phyloP scores from a whole-genome alignment of 2,797 vertebrate genomes.

The Menidia menidia region DNA sequence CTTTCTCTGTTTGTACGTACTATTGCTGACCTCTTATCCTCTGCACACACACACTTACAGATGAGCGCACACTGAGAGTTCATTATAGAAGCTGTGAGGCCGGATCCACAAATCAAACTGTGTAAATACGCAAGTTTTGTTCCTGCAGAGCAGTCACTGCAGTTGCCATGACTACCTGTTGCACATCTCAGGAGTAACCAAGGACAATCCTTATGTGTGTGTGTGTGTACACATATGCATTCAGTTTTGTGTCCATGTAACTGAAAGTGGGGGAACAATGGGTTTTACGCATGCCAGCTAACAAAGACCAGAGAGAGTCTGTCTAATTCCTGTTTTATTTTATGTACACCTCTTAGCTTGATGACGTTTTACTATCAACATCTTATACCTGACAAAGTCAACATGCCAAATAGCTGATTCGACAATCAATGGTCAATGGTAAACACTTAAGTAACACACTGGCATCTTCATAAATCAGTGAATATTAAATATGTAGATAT shows the following conservation, averaged over 20 bases:
- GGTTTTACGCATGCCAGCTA: constrained; percentile 31
- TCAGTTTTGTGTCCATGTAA: constrained; percentile 26
- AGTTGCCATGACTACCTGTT: constrained; percentile 69
- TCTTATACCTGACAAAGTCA: constrained; percentile 20
- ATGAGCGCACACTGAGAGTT: constrained; percentile 6
- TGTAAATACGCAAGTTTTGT: constrained; percentile 73
- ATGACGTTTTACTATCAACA: constrained; percentile 16
- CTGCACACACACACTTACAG: background rate
- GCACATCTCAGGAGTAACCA: constrained; percentile 72
- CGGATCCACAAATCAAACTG: constrained; percentile 76
- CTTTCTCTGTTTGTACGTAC: background rate
- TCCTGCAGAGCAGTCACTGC: constrained; percentile 48
- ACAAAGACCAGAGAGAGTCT: constrained; percentile 46
- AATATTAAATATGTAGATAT: background rate
- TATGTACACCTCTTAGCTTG: constrained; percentile 22
- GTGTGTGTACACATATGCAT: constrained; percentile 12
- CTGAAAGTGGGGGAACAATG: background rate
- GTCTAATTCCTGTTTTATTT: constrained; percentile 34
- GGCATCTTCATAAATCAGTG: background rate
- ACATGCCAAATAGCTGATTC: constrained; percentile 8
- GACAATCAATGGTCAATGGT: constrained; percentile 1
- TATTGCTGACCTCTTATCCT: constrained; percentile 1
- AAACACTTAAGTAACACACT: background rate
- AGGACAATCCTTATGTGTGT: constrained; percentile 60
- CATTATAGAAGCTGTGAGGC: constrained; percentile 57